Base-by-base conservation (phyloP, 2,113 vertebrate species). In the Asarcornis scutulata region DNA sequence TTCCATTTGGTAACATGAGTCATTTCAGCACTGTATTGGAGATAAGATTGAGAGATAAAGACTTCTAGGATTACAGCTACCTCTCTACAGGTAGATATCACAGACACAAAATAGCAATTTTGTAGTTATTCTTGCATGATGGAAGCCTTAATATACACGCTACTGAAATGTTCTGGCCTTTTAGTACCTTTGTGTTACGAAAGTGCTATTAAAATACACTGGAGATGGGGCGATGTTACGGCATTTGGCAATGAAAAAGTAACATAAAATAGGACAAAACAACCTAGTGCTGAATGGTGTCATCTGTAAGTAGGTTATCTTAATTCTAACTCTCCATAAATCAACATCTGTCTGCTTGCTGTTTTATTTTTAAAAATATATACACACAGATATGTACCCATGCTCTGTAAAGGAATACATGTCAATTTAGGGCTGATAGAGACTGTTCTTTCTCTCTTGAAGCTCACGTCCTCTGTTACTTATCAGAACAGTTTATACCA, bases 301-400 rank as follows among this genome's bases (percentile, higher is more conserved):
- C 81, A 86, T 91, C 86, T 91, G 66, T 62, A 87, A 91, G 93
- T 22, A 88, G 74, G 81, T 72, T 89, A 64, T 93, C 95, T 95
- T 83, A 81, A 77, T 90, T 91, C 66, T 68, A 56, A 27, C 48
- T 92, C 77, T 83, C 53, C 52, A 46, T 87, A 75, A 89, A 92
- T 91, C 85, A 89, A 79, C 78, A 91, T 90, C 92, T 91, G 53
- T 86, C 77, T 87, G 80, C 69, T 89, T 72, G 60, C 73, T 76
- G 3, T 18, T 91, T 90, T 75, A 22, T 92, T 71, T 91, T 82
- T 93, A 62, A 82, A 93, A 89, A 62, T 69, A 40, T 42, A 23
- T 13, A 31, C 25, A 74, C 1, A 32, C 36, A 50, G 0, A 3
- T 76, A 67, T 21, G 3, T 60, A 22, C 55, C 64, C 23, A 50